Evolutionary conservation across 64 coral and sea anemone species (phyloP), one percentile per base, ranked within the genome.

Genomic region (Dendronephthya gigantea): DNA sequence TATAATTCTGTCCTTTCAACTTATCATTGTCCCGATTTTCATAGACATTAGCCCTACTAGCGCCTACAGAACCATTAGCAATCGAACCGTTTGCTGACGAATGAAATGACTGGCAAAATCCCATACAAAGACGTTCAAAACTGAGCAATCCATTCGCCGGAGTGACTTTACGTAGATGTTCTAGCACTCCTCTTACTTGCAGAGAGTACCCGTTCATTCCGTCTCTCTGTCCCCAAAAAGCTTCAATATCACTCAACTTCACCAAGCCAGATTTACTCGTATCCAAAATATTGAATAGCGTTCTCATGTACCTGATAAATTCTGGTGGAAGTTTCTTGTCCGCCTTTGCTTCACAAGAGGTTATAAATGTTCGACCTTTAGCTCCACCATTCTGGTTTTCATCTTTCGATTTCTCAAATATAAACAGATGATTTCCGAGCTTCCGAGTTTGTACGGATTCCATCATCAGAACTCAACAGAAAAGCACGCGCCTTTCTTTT

Each of bases 221-320:
- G 56, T 90, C 89, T 0, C 39, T 75, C 10, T 34, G 36, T 50
- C 91, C 82, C 95, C 91, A 98, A 41, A 86, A 87, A 14, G 68
- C 59, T 83, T 98, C 91, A 76, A 98, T 98, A 83, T 98, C 95
- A 30, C 84, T 19, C 22, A 98, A 41, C n/a, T 72, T 93, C 5
- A 98, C 92, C 40, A 89, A 89, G n/a, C 95, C 95, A 59, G 69
- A 79, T 19, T 88, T 82, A 37, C 85, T 86, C 70, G 93, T 88
- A 36, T 98, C 95, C 19, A 98, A 85, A 83, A 98, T 92, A 84
- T 93, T 92, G 83, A 98, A 98, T 1, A 98, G 65, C 23, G 86
- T 88, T 90, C 68, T 86, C 43, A 98, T 69, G 85, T 91, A 98
- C 49, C 89, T 93, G 36, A 92, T 83, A 88, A 98, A 98, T 56